Conservation (phyloP, 2,797 vertebrate genomes). For the Hippoglossus hippoglossus region DNA sequence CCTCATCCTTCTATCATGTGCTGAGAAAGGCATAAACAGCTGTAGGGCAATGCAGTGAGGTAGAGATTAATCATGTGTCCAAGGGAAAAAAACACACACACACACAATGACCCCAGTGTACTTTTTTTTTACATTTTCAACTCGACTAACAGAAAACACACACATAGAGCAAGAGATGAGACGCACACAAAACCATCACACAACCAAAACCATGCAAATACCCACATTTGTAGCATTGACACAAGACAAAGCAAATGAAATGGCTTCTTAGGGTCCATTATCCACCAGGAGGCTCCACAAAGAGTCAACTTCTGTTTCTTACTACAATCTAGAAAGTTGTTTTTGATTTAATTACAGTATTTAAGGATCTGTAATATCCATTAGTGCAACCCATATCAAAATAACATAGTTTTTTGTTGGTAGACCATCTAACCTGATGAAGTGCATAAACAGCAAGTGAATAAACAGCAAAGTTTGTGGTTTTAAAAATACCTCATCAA, state of each 20-base stretch:
- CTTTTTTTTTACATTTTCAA: slow-evolving; percentile 20
- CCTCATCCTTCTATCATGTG: slow-evolving; percentile 48
- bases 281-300: slow-evolving; percentile 1
- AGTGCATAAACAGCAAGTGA: too few species aligned
- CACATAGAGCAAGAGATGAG: slow-evolving; percentile 8
- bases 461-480: background rate
- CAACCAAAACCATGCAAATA: slow-evolving; percentile 11
- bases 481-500: background rate
- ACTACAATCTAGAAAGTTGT: background rate
- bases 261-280: background rate
- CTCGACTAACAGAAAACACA: slow-evolving; percentile 28
- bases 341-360: too few species aligned
- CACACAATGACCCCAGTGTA: slow-evolving; percentile 48
- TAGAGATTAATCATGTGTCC: slow-evolving; percentile 50
- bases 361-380: too few species aligned
- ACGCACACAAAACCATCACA: slow-evolving; percentile 12
- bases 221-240: background rate
- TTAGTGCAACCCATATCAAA: too few species aligned
- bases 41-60: slow-evolving; percentile 17
- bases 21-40: slow-evolving; percentile 25
- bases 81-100: background rate
- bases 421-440: too few species aligned
- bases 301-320: background rate
- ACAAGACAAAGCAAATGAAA: slow-evolving; percentile 26
- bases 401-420: too few species aligned